A percentile compares a stretch with the other conserved stretches of the same genome.
Evolutionary conservation across 1,140 invertebrate species (phyloP).

Genomic region (Camponotus vicinus): DNA sequence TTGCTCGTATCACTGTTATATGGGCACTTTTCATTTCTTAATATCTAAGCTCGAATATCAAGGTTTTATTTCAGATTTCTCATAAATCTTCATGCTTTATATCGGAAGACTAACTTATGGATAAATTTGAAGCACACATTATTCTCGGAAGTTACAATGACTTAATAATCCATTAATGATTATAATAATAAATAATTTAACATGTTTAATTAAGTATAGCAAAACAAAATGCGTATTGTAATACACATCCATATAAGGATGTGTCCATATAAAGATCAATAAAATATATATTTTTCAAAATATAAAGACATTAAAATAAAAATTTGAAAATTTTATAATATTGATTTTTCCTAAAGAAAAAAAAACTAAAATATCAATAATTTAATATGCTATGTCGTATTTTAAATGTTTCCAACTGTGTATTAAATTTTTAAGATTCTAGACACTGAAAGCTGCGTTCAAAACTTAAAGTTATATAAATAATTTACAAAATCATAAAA

Average conservation of each 20-base stretch:
- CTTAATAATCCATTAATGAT: background rate
- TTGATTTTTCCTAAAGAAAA: background rate
- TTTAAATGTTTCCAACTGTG: conserved; percentile 6
- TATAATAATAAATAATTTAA: conserved; percentile 24
- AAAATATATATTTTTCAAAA: conserved; percentile 26
- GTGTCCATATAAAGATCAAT: background rate
- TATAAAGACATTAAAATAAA: conserved; percentile 26
- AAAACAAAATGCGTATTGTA: conserved; percentile 1
- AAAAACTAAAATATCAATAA: background rate
- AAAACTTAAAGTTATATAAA: conserved; percentile 2
- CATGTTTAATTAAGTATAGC: conserved; percentile 11
- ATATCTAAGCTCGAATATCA: conserved; percentile 50
- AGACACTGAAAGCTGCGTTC: background rate
- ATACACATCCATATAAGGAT: background rate
- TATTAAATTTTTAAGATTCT: no score
- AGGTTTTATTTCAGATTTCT: conserved; percentile 30
- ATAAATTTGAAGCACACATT: conserved; percentile 28
- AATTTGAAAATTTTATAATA: background rate
- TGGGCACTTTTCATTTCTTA: conserved; percentile 11
- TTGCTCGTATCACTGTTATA: background rate
- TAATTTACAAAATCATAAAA: conserved; percentile 12
- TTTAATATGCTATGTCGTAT: background rate
- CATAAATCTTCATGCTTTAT: conserved; percentile 21
- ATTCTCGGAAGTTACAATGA: background rate
- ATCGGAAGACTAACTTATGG: conserved; percentile 60